Conservation (phyloP, 2,797 vertebrate species). For the Pseudomugil tenellus region DNA sequence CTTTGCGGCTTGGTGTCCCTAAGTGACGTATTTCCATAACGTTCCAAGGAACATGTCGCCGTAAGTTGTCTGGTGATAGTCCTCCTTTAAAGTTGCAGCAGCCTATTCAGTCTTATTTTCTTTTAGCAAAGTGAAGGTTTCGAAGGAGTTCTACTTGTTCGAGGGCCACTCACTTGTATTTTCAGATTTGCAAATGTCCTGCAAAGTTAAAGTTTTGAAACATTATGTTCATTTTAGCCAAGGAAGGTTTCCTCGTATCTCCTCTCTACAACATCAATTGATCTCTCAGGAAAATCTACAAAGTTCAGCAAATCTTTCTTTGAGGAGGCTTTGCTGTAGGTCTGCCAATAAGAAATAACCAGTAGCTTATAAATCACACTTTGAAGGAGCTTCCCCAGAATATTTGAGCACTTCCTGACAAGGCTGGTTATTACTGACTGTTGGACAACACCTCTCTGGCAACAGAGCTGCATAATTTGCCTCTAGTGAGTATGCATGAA, state of each 20-base stretch:
- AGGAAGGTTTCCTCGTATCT: background rate
- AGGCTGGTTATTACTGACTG: slow-evolving; percentile 63
- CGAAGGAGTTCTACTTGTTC: background rate
- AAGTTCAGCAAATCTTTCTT: slow-evolving; percentile 6
- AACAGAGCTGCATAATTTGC: slow-evolving; percentile 68
- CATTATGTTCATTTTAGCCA: background rate
- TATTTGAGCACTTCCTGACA: slow-evolving; percentile 66
- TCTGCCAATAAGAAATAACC: slow-evolving; percentile 57
- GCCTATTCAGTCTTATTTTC: no score
- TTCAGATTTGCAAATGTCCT: background rate
- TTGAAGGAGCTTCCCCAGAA: slow-evolving; percentile 62
- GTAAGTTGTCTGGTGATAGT: no score
- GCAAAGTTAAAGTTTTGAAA: background rate
- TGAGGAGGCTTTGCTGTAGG: slow-evolving; percentile 61
- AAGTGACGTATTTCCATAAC: no score
- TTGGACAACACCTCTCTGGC: slow-evolving; percentile 62
- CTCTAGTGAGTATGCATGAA: slow-evolving; percentile 44
- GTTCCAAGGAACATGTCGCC: no score
- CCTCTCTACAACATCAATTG: background rate
- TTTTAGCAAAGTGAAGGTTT: no score
- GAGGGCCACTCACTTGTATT: background rate
- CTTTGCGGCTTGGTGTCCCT: no score
- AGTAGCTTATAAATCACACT: slow-evolving; percentile 62
- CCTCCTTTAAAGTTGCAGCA: no score
- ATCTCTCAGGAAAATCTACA: background rate